Evolutionary conservation across 2,888 invertebrate species (phyloP).

Genomic region (Phrixothrix hirtus): DNA sequence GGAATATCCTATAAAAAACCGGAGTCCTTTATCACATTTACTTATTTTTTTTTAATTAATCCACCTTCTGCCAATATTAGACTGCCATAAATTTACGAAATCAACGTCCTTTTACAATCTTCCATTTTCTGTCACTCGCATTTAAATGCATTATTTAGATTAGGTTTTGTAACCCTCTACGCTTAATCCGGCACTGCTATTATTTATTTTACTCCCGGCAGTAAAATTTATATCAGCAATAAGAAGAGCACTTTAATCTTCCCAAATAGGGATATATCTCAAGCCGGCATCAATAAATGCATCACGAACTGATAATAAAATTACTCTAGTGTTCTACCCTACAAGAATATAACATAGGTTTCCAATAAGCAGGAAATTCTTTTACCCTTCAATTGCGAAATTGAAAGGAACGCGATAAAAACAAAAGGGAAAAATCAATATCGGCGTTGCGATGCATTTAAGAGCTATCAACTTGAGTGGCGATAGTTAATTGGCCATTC

Average conservation of each 20-base stretch:
- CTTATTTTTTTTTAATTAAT: too few relatives aligned
- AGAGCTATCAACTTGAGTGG: slow-evolving; percentile 15
- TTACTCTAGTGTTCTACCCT: slow-evolving; percentile 13
- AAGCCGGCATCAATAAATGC: slow-evolving; percentile 19
- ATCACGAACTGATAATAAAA: slow-evolving; percentile 16
- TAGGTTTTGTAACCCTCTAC: too few relatives aligned
- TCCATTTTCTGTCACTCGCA: too few relatives aligned
- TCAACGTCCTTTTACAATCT: too few relatives aligned
- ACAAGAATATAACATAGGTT: slow-evolving; percentile 6
- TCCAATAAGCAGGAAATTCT: slow-evolving; percentile 19
- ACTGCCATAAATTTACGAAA: too few relatives aligned
- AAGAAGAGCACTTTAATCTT: slow-evolving; percentile 2
- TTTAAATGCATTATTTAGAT: too few relatives aligned
- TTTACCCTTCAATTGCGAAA: slow-evolving; percentile 9
- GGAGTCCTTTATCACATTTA: too few relatives aligned
- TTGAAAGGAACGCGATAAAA: slow-evolving; percentile 18
- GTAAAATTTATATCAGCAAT: slow-evolving; percentile 10
- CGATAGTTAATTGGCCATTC: background rate
- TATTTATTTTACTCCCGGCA: background rate
- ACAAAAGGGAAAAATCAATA: slow-evolving; percentile 21
- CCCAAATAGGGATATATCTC: slow-evolving; percentile 6
- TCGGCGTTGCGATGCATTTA: slow-evolving; percentile 8
- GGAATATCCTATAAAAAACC: too few relatives aligned
- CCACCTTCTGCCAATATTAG: too few relatives aligned
- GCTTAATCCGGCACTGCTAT: too few relatives aligned